Conservation (phyloP, 2,797 vertebrate species). For the Aldrovandia affinis region DNA sequence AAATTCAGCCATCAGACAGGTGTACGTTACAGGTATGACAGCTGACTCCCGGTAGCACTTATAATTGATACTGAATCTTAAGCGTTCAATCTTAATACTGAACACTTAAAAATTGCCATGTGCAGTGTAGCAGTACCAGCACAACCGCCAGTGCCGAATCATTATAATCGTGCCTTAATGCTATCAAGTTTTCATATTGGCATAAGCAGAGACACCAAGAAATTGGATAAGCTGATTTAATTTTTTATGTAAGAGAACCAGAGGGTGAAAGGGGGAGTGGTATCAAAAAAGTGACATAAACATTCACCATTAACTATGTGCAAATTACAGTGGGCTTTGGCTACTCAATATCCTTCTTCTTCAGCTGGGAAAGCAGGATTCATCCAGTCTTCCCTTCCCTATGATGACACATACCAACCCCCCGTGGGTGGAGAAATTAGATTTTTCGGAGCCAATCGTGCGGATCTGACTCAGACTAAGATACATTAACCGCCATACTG, state of each 20-base stretch:
- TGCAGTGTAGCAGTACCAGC: background rate
- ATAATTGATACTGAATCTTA: background rate
- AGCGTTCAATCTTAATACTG: too few species aligned
- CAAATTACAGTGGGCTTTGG: background rate
- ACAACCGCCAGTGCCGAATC: background rate
- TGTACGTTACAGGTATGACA: background rate
- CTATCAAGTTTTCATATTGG: background rate
- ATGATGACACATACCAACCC: background rate
- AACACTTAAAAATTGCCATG: background rate
- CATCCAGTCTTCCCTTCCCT: background rate
- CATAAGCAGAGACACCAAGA: background rate
- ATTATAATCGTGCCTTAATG: background rate
- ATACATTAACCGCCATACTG: constrained; percentile 9
- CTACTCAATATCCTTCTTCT: background rate
- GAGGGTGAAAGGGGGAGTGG: too few species aligned
- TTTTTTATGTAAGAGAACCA: background rate
- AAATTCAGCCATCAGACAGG: background rate
- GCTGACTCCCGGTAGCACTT: background rate
- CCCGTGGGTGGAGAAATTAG: constrained; percentile 11
- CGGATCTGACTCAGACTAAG: constrained; percentile 53
- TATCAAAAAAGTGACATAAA: background rate
- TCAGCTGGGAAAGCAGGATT: background rate
- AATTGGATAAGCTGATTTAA: background rate
- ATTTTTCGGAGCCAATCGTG: constrained; percentile 40
- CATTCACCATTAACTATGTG: background rate